These are phyloP conservation scores for Nycticryphes semicollaris DNA, from an alignment of 2,113 vertebrate genomes.

Conservation along the genomic window DNA sequence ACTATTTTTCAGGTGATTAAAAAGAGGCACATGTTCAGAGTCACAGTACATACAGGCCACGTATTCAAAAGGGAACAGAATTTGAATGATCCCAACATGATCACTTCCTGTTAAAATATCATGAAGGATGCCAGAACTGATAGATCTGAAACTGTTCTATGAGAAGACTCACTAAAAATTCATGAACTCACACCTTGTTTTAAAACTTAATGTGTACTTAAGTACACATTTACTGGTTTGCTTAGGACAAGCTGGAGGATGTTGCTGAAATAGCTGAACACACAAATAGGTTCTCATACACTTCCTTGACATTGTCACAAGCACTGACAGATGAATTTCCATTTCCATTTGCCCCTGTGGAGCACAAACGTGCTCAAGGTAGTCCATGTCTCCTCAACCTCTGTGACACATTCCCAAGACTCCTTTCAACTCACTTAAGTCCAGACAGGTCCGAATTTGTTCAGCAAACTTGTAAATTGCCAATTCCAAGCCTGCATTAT, in stretches of 20 bases:
- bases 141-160: neutral
- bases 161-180: neutral
- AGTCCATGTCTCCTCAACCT: neutral
- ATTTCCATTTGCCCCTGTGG: neutral
- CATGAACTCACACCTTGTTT: neutral
- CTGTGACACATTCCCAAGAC: neutral
- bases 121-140: neutral
- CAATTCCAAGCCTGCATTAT: neutral
- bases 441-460: neutral
- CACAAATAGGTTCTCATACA: neutral
- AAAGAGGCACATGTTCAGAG: neutral
- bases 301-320: neutral
- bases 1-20: neutral
- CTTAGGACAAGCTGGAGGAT: neutral
- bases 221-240: too few relatives aligned
- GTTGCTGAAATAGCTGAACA: neutral
- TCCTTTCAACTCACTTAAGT: neutral
- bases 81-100: neutral
- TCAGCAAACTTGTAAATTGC: neutral
- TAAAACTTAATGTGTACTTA: too few relatives aligned
- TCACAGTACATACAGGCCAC: accelerated
- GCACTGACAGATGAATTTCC: neutral
- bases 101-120: neutral
- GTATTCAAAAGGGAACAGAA: neutral
- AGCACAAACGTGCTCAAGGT: neutral